Base-by-base conservation (phyloP, 2,888 invertebrate species). In the Cosmia pyralina region DNA sequence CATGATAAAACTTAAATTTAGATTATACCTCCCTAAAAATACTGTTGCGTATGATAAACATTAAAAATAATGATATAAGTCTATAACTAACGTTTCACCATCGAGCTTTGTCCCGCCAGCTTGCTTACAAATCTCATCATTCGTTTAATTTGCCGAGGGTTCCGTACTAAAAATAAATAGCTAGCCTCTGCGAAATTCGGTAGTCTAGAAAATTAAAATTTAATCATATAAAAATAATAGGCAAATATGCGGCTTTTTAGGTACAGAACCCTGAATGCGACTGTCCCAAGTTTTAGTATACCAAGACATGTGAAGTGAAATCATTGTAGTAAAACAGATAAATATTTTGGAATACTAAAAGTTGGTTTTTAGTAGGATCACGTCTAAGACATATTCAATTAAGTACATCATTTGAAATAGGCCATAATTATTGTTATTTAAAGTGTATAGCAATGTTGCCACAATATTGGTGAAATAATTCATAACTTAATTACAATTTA, bases 1-100 rank as follows among this genome's bases (percentile, higher is more conserved):
- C 83, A 83, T 88, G 89, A 88, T 87, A 87, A 90, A 95, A 95
- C 94, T 94, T 95, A 95, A 95, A 93, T 93, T 94, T 94, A 95
- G 91, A 92, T 91, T 93, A 94, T 92, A 94, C 90, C 90, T 88
- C 89, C 92, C 94, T 94, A 95, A 94, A 93, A 96, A 96, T 96
- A 96, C 96, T 96, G 96, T 92, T 94, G 95, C 94, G 93, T 93
- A 94, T 92, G 93, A 92, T 93, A 93, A 93, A 93, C 91, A 90
- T 95, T 95, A 95, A 95, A 96, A 93, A 94, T 96, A 96, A 95
- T 96, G 95, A 96, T 96, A 96, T 95, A 93, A 90, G 89, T 93
- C 93, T 95, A 95, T 93, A 91, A 89, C 94, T 94, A 94, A 91
- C 89, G 72, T 75, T 81, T 81, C 87, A 85, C 82, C 89, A 81